Evolutionary conservation across 2,113 vertebrate genomes (phyloP).

Genomic region (Galeopterus variegatus): DNA sequence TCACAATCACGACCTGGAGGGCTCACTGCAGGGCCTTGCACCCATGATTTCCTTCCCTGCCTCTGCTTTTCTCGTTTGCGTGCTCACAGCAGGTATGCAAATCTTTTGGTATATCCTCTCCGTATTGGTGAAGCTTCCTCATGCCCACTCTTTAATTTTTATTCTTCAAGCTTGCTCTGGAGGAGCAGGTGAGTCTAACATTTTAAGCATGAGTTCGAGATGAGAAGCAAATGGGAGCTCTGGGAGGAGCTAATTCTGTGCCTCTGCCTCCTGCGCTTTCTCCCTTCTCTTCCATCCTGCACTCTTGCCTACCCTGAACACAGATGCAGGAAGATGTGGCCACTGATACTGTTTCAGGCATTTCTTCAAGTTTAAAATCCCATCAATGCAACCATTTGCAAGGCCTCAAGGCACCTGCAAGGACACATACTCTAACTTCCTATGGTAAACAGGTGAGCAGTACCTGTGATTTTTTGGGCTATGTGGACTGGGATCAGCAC

Average conservation of each 20-base stretch:
- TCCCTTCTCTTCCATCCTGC: neutral
- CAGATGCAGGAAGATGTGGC: accelerated
- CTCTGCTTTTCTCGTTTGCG: accelerated
- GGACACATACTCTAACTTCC: neutral
- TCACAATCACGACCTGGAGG: neutral
- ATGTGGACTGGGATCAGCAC: neutral
- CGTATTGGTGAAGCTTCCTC: neutral
- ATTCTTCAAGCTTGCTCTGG: neutral
- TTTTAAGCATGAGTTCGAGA: accelerated
- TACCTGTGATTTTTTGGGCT: neutral
- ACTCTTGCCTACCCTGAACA: neutral
- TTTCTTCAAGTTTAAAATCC: neutral
- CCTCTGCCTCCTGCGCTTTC: no score
- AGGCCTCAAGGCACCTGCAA: neutral
- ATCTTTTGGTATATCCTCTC: neutral
- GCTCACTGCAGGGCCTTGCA: neutral
- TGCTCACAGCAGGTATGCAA: accelerated
- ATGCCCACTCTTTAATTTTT: accelerated
- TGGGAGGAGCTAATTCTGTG: no score
- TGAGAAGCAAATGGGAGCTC: neutral
- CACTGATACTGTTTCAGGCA: neutral
- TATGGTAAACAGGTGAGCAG: neutral
- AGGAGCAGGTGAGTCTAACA: accelerated
- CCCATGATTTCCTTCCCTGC: neutral
- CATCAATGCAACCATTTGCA: neutral